A percentile compares a stretch with the other conserved stretches of the same genome.
Conservation (phyloP, 2,797 vertebrate genomes). For the Podarcis lilfordi region DNA sequence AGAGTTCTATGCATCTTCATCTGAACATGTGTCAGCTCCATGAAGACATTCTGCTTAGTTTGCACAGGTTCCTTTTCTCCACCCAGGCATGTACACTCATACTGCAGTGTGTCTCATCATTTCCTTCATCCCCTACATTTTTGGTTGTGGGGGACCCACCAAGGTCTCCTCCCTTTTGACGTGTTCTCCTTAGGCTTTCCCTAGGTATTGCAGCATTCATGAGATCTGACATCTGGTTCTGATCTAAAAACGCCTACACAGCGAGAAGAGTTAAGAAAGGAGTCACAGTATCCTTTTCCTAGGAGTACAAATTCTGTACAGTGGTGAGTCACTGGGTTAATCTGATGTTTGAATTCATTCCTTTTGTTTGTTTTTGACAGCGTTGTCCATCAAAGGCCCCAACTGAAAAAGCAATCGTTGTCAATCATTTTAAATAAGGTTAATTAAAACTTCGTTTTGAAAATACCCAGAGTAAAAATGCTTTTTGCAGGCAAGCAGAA, state of each 20-base stretch:
- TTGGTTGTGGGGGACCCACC: background rate
- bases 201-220: conserved; percentile 1
- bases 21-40: background rate
- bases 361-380: conserved; percentile 23
- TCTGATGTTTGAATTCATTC: background rate
- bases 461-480: background rate
- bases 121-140: background rate
- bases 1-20: background rate
- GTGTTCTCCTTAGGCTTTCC: background rate
- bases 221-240: conserved; percentile 29
- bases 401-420: background rate
- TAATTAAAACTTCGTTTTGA: background rate
- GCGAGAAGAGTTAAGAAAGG: conserved; percentile 19
- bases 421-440: background rate
- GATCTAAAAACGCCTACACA: conserved; percentile 29
- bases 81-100: background rate
- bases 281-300: conserved; percentile 24
- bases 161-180: background rate
- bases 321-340: conserved; percentile 8
- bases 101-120: background rate
- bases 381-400: conserved; percentile 7
- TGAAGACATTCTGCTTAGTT: background rate
- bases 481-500: background rate
- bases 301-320: background rate
- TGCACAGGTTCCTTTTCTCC: background rate